Evolutionary conservation across 2,888 invertebrate genomes (phyloP).

Genomic region (Folsomia candida): DNA sequence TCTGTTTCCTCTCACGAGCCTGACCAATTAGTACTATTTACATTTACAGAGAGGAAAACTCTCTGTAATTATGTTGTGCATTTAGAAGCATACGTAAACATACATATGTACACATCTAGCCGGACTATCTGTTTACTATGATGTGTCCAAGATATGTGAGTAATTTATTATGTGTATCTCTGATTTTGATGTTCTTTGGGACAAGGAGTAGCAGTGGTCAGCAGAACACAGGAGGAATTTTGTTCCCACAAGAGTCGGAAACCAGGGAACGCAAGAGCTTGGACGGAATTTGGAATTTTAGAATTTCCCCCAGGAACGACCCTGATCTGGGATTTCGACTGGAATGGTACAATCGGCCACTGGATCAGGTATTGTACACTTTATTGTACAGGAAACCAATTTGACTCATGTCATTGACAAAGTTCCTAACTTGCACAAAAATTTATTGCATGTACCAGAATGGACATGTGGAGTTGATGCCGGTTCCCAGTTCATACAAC

Average conservation of each 20-base stretch:
- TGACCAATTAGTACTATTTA: no score
- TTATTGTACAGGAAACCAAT: not conserved
- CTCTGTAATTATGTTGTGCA: no score
- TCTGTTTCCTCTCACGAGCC: no score
- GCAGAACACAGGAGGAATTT: conserved; percentile 21
- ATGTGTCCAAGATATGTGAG: no score
- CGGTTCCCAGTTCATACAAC: conserved; percentile 58
- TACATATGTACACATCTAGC: no score
- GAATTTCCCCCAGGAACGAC: conserved; percentile 54
- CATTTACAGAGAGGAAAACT: no score
- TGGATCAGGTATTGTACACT: conserved; percentile 25
- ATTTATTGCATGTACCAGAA: conserved; percentile 27
- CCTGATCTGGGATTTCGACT: conserved; percentile 55
- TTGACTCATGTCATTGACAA: not conserved
- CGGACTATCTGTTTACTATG: no score
- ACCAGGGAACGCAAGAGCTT: conserved; percentile 55
- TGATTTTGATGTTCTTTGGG: no score
- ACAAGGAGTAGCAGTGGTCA: not conserved
- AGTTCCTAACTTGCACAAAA: not conserved
- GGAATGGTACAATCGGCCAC: conserved; percentile 54
- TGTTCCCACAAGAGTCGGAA: conserved; percentile 50
- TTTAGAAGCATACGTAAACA: no score
- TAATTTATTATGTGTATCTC: no score
- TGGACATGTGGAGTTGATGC: conserved; percentile 58
- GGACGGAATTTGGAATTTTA: conserved; percentile 60